phyloP scores from a whole-genome alignment of 2,888 invertebrate genomes.

The Callinectes sapidus region DNA sequence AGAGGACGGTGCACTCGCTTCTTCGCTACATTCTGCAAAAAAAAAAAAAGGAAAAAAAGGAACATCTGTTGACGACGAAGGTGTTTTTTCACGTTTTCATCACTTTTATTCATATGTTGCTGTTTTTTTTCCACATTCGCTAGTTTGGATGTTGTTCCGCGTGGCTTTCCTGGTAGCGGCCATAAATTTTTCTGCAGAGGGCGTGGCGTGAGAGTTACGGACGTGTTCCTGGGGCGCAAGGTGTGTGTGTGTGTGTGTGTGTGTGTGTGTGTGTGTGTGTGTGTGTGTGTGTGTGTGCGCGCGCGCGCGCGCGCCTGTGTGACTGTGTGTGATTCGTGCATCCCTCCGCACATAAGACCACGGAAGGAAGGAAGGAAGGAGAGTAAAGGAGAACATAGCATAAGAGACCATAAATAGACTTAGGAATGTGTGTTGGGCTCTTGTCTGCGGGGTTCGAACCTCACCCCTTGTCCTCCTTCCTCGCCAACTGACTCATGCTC shows the following conservation, averaged over 20 bases:
- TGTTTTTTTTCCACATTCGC: background rate
- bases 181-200: background rate
- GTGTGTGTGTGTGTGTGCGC: conserved; percentile 41
- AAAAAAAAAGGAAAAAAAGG: background rate
- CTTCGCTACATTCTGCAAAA: background rate
- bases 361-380: background rate
- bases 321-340: background rate
- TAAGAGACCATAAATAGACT: background rate
- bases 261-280: conserved; percentile 24
- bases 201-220: conserved; percentile 11
- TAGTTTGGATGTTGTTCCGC: background rate
- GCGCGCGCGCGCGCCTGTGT: background rate
- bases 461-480: background rate
- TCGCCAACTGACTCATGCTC: background rate
- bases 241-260: conserved; percentile 22
- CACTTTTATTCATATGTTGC: conserved; percentile 3
- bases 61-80: conserved; percentile 1
- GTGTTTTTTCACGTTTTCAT: conserved; percentile 1
- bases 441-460: background rate
- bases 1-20: background rate
- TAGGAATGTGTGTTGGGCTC: background rate
- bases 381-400: background rate
- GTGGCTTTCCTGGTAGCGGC: conserved; percentile 34
- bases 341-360: background rate
- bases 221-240: background rate